Conservation (phyloP, 2,888 invertebrate genomes). For the Scaptomyza polygonia region DNA sequence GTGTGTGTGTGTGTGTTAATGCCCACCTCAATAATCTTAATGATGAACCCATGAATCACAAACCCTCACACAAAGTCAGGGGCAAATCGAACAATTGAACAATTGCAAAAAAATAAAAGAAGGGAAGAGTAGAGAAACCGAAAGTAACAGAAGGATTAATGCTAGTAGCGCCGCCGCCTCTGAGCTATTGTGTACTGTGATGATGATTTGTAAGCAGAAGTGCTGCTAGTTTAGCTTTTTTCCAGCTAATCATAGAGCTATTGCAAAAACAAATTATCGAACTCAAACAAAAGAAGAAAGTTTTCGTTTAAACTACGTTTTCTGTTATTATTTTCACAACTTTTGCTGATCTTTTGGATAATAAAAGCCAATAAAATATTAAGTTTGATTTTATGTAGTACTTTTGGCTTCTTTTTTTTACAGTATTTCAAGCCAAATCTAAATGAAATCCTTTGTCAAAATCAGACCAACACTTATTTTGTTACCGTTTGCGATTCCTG, state of each 20-base stretch:
- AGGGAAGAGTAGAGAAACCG: conserved; percentile 5
- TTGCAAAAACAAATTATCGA: no score
- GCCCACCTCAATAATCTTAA: conserved; percentile 38
- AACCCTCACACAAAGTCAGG: neutral
- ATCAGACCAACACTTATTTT: neutral
- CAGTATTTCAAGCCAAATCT: neutral
- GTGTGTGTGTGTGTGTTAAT: conserved; percentile 26
- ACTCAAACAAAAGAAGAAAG: no score
- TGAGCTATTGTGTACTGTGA: neutral
- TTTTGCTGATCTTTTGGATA: no score
- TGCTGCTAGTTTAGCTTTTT: neutral
- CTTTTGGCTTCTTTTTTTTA: neutral
- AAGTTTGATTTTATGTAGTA: no score
- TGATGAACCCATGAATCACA: neutral
- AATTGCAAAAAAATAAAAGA: conserved; percentile 62
- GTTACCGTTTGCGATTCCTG: conserved; percentile 3
- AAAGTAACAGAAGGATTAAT: conserved; percentile 78
- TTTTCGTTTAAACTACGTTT: no score
- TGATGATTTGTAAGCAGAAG: conserved; percentile 5
- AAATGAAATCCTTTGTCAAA: neutral
- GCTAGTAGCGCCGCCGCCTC: conserved; percentile 69
- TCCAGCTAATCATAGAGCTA: no score
- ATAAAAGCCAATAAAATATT: no score
- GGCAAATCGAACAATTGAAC: conserved; percentile 72
- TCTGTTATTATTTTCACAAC: no score